Evolutionary conservation across 1,140 invertebrate genomes (phyloP).

Genomic region (Formica selysi): DNA sequence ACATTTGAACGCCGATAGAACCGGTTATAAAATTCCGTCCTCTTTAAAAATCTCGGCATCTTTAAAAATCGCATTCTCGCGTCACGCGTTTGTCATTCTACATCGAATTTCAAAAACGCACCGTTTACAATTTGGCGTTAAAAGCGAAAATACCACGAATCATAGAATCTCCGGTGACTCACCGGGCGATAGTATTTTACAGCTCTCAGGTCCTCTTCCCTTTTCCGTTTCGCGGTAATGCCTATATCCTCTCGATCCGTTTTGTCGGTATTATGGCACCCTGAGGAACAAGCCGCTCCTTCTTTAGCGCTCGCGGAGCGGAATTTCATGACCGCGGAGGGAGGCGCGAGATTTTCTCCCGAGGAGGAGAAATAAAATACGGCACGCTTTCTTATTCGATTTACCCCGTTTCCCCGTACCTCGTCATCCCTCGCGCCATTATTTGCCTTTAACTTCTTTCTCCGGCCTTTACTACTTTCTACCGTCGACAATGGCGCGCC

Average conservation of each 20-base stretch:
- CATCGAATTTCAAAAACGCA: slow-evolving; percentile 9
- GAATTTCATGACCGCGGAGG: slow-evolving; percentile 56
- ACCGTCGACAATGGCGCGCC: slow-evolving; percentile 53
- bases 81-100: background rate
- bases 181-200: slow-evolving; percentile 41
- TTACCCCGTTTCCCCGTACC: slow-evolving; percentile 32
- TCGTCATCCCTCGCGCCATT: slow-evolving; percentile 56
- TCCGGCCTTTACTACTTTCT: slow-evolving; percentile 53
- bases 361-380: slow-evolving; percentile 68
- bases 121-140: slow-evolving; percentile 36
- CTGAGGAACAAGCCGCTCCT: slow-evolving; percentile 56
- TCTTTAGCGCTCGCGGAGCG: slow-evolving; percentile 31
- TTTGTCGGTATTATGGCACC: slow-evolving; percentile 58
- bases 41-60: background rate
- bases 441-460: slow-evolving; percentile 70
- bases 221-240: slow-evolving; percentile 40
- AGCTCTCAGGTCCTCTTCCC: slow-evolving; percentile 1
- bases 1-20: background rate
- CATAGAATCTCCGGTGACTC: slow-evolving; percentile 47
- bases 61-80: background rate
- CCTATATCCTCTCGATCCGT: slow-evolving; percentile 63
- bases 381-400: slow-evolving; percentile 66
- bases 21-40: background rate
- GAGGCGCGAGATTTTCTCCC: slow-evolving; percentile 53
- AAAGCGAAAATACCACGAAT: slow-evolving; percentile 52